Conservation (phyloP, 1,140 invertebrate genomes). For the Physella acuta region DNA sequence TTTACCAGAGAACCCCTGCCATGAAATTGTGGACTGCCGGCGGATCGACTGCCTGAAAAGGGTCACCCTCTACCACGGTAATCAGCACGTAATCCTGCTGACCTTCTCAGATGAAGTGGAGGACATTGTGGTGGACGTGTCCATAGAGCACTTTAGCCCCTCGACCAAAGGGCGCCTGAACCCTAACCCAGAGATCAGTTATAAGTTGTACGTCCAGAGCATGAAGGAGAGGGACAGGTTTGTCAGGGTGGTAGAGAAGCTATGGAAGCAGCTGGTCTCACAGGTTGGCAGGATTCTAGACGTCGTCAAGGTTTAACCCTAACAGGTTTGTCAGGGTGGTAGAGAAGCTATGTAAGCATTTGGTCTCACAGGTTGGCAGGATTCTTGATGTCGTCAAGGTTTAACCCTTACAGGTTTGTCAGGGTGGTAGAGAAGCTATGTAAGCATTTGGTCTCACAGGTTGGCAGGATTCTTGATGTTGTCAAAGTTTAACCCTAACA, state of each 20-base stretch:
- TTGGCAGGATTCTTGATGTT: slow-evolving; percentile 33
- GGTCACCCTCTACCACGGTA: slow-evolving; percentile 31
- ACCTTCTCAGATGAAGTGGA: slow-evolving; percentile 54
- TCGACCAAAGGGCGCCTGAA: slow-evolving; percentile 29
- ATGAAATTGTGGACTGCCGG: slow-evolving; percentile 44
- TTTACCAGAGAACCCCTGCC: slow-evolving; percentile 46
- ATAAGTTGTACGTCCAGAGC: slow-evolving; percentile 46
- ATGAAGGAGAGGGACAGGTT: slow-evolving; percentile 47
- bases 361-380: slow-evolving; percentile 36
- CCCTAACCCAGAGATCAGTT: slow-evolving; percentile 42
- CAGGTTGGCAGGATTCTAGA: slow-evolving; percentile 35
- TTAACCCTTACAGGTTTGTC: slow-evolving; percentile 45
- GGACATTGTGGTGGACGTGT: slow-evolving; percentile 50
- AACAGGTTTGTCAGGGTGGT: slow-evolving; percentile 50
- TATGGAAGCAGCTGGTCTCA: slow-evolving; percentile 48
- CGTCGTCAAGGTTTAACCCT: slow-evolving; percentile 11
- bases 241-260: slow-evolving; percentile 44
- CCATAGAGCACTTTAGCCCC: slow-evolving; percentile 48
- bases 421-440: slow-evolving; percentile 49
- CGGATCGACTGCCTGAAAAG: slow-evolving; percentile 49
- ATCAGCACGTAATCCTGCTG: slow-evolving; percentile 39
- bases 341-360: slow-evolving; percentile 48
- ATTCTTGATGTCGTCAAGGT: slow-evolving; percentile 30
- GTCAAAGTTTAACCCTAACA: neutral
- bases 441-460: slow-evolving; percentile 43